phyloP scores from a whole-genome alignment of 2,113 vertebrate species.

The Lagopus leucura region DNA sequence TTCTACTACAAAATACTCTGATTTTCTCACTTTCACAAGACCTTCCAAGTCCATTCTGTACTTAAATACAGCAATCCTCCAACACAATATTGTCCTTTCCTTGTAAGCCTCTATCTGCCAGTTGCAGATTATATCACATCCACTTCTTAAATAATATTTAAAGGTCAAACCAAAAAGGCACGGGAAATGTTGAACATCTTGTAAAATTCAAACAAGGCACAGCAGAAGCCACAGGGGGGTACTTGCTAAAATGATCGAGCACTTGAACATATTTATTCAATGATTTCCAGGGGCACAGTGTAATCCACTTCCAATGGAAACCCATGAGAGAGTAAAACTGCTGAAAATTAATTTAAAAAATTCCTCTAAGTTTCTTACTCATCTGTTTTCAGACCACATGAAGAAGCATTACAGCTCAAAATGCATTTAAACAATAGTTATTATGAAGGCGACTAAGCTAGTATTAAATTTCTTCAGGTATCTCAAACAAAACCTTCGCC shows the following conservation, averaged over 20 bases:
- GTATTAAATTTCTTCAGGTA: background rate
- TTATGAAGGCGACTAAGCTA: background rate
- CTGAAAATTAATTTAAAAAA: background rate
- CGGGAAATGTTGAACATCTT: conserved; percentile 64
- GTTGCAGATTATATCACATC: conserved; percentile 37
- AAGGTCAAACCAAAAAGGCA: conserved; percentile 70
- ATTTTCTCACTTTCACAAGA: conserved; percentile 9
- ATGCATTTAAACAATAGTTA: background rate
- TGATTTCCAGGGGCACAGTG: conserved; percentile 23
- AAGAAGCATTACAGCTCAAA: background rate
- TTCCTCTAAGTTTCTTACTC: background rate
- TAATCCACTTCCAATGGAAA: conserved; percentile 17
- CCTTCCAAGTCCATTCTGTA: background rate
- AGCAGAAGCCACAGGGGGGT: conserved; percentile 23
- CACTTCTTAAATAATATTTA: conserved; percentile 61
- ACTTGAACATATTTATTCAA: conserved; percentile 62
- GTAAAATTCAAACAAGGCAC: conserved; percentile 64
- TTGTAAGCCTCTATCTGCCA: conserved; percentile 7
- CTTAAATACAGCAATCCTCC: conserved; percentile 10
- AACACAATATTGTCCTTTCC: conserved; percentile 29
- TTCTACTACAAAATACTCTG: background rate
- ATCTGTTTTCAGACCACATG: background rate
- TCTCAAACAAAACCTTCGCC: background rate
- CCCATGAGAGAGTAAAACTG: background rate
- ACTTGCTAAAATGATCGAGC: conserved; percentile 48